These are phyloP conservation scores for Speoplatyrhinus poulsoni DNA, from an alignment of 2,113 vertebrate genomes.

Conservation along the genomic window DNA sequence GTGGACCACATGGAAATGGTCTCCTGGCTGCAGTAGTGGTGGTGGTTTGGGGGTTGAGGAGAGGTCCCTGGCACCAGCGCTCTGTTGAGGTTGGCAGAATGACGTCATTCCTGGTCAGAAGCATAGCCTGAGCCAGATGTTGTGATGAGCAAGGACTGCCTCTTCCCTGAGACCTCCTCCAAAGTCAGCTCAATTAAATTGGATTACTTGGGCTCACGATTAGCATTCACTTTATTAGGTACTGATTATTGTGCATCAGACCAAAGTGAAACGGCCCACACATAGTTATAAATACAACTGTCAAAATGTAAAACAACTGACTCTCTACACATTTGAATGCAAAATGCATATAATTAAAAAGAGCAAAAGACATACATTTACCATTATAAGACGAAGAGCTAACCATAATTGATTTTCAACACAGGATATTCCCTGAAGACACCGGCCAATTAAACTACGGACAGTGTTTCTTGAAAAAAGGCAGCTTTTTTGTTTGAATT, in stretches of 20 bases:
- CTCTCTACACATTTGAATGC: neutral
- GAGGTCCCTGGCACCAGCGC: conserved; percentile 35
- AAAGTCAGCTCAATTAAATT: conserved; percentile 32
- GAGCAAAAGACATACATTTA: neutral
- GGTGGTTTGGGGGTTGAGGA: conserved; percentile 30
- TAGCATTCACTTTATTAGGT: conserved; percentile 35
- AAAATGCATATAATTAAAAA: neutral
- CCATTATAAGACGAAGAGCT: too few relatives aligned
- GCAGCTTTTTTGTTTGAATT: too few relatives aligned
- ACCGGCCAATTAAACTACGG: too few relatives aligned
- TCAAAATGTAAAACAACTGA: conserved; percentile 21
- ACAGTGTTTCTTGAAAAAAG: too few relatives aligned
- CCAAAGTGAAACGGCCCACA: conserved; percentile 7
- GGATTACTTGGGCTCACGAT: conserved; percentile 49
- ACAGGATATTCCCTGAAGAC: too few relatives aligned
- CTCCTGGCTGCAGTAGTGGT: conserved; percentile 24
- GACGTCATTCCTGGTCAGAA: conserved; percentile 59
- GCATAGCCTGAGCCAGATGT: conserved; percentile 57
- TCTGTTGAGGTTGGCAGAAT: conserved; percentile 56
- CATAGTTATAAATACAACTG: conserved; percentile 36
- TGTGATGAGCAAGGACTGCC: conserved; percentile 36
- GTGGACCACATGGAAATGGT: conserved; percentile 51
- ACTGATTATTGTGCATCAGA: neutral
- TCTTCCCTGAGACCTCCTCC: conserved; percentile 24
- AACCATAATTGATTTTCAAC: too few relatives aligned